Conservation (phyloP, 2,888 invertebrate species). For the Malthinus flaveolus region DNA sequence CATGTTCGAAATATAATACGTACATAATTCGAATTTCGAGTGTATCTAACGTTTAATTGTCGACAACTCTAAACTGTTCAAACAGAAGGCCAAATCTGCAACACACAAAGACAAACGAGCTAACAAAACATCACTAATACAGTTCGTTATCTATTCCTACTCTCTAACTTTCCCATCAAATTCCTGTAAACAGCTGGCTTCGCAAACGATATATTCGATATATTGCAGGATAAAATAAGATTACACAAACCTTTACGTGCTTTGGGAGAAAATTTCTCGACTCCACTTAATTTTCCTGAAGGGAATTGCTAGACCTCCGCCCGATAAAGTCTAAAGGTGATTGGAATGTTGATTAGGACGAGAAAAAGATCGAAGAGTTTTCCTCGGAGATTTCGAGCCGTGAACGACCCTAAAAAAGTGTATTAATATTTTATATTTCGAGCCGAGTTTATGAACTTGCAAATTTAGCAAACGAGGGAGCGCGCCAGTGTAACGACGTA, state of each 20-base stretch:
- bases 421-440: slow-evolving; percentile 41
- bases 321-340: slow-evolving; percentile 55
- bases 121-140: slow-evolving; percentile 1
- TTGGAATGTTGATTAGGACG: slow-evolving; percentile 55
- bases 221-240: slow-evolving; percentile 49
- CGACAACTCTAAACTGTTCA: slow-evolving; percentile 12
- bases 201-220: slow-evolving; percentile 44
- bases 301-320: slow-evolving; percentile 49
- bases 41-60: slow-evolving; percentile 19
- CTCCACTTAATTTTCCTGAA: slow-evolving; percentile 54
- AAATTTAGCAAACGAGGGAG: slow-evolving; percentile 19
- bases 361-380: slow-evolving; percentile 42
- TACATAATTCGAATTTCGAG: slow-evolving; percentile 25
- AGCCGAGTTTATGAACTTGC: slow-evolving; percentile 36
- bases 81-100: neutral
- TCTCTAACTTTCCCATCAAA: slow-evolving; percentile 29
- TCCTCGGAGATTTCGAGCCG: slow-evolving; percentile 31
- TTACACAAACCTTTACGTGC: slow-evolving; percentile 45
- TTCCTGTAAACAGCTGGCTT: slow-evolving; percentile 32
- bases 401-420: slow-evolving; percentile 30
- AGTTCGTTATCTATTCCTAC: slow-evolving; percentile 20
- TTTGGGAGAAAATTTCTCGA: slow-evolving; percentile 48
- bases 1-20: slow-evolving; percentile 20
- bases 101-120: slow-evolving; percentile 7
- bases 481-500: slow-evolving; percentile 2